A percentile compares a stretch with the other conserved stretches of the same genome.
Evolutionary conservation across 2,888 invertebrate species (phyloP).

Genomic region (Adela reaumurella): DNA sequence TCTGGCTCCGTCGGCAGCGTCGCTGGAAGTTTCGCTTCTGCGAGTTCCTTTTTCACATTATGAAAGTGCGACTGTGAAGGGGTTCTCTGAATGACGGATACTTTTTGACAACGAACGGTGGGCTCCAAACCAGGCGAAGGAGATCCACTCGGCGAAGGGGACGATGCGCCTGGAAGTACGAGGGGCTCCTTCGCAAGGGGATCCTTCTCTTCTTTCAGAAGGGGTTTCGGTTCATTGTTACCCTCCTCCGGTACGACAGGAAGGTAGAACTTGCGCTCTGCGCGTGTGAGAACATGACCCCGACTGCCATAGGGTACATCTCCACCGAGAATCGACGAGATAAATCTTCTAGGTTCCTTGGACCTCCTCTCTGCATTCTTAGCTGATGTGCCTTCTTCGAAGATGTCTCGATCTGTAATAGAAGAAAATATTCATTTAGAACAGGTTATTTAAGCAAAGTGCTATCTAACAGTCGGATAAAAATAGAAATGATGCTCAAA

Average conservation of each 20-base stretch:
- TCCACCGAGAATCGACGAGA: slow-evolving; percentile 77
- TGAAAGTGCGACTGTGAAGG: slow-evolving; percentile 56
- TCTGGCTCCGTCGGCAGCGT: slow-evolving; percentile 60
- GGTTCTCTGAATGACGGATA: slow-evolving; percentile 81
- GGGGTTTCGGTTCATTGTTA: slow-evolving; percentile 40
- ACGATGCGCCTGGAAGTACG: slow-evolving; percentile 50
- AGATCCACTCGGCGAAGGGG: slow-evolving; percentile 48
- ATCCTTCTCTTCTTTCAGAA: slow-evolving; percentile 64
- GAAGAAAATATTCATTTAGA: slow-evolving; percentile 15
- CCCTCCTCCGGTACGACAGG: slow-evolving; percentile 57
- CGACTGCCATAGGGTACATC: slow-evolving; percentile 79
- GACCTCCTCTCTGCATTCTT: slow-evolving; percentile 30
- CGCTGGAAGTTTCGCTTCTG: slow-evolving; percentile 49
- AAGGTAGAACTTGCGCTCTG: slow-evolving; percentile 76
- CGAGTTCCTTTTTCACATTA: slow-evolving; percentile 41
- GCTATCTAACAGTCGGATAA: no score
- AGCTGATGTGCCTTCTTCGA: slow-evolving; percentile 35
- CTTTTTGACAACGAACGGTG: slow-evolving; percentile 65
- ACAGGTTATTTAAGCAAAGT: no score
- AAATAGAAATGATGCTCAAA: no score
- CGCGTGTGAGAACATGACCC: slow-evolving; percentile 74
- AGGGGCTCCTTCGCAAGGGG: slow-evolving; percentile 58
- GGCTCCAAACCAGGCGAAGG: slow-evolving; percentile 65
- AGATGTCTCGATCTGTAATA: slow-evolving; percentile 52
- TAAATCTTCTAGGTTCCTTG: slow-evolving; percentile 62